Evolutionary conservation across 2,113 vertebrate species (phyloP).

Genomic region (Melozone crissalis): DNA sequence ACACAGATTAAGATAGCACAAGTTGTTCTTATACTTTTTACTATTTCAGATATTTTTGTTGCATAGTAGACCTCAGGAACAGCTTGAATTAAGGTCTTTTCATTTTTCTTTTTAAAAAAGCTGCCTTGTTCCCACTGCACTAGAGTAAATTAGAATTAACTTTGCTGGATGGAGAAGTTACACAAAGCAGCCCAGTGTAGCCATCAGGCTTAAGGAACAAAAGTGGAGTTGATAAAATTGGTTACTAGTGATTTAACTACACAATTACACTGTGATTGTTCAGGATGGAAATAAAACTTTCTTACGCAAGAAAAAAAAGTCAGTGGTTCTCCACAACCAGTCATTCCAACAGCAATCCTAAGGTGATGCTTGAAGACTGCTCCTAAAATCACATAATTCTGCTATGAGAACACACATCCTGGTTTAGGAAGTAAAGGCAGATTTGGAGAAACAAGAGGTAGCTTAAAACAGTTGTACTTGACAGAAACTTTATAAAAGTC

Average conservation of each 20-base stretch:
- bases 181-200: not conserved
- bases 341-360: not conserved
- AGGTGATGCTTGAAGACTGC: not conserved
- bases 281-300: not conserved
- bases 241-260: not conserved
- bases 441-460: not conserved
- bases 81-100: not conserved
- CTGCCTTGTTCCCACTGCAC: not conserved
- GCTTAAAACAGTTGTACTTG: not conserved
- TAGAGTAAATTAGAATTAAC: not conserved
- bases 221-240: not conserved
- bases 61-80: not conserved
- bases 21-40: not conserved
- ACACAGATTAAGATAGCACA: not conserved
- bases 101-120: not conserved
- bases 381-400: not conserved
- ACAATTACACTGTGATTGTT: not conserved
- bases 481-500: not conserved
- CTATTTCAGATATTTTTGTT: not conserved
- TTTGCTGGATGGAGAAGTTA: not conserved
- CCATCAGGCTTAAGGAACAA: not conserved
- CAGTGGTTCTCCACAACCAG: not conserved
- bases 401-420: not conserved
- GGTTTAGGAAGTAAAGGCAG: not conserved
- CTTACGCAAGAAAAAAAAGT: not conserved